Evolutionary conservation across 1,140 invertebrate species (phyloP).

Genomic region (Conus betulinus): DNA sequence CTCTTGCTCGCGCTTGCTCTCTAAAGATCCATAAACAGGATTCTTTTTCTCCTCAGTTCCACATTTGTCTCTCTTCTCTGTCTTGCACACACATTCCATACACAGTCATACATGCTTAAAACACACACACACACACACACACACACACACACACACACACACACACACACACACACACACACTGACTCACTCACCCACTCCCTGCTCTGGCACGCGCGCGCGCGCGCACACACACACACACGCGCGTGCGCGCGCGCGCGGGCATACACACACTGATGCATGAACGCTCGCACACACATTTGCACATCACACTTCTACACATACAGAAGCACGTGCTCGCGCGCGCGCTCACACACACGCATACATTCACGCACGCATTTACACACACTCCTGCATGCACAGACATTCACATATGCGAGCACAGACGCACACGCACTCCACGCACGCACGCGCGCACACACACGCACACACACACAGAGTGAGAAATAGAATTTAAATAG

Average conservation of each 20-base stretch:
- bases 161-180: conserved; percentile 13
- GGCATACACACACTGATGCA: not conserved
- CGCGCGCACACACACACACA: not conserved
- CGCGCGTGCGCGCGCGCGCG: not conserved
- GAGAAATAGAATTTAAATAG: too few relatives aligned
- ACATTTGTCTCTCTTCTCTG: too few relatives aligned
- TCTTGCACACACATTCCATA: too few relatives aligned
- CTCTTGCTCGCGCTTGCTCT: too few relatives aligned
- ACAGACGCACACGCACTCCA: not conserved
- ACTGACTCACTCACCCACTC: not conserved
- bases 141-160: conserved; percentile 20
- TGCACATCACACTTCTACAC: too few relatives aligned
- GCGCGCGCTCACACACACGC: conserved; percentile 9
- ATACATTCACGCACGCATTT: not conserved
- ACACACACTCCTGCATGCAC: not conserved
- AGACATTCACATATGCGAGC: not conserved
- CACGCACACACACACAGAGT: not conserved
- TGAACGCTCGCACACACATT: not conserved
- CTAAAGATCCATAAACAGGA: too few relatives aligned
- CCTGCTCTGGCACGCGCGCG: too few relatives aligned
- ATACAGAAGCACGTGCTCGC: not conserved
- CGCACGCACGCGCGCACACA: not conserved
- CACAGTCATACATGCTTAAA: not conserved
- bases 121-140: conserved; percentile 24
- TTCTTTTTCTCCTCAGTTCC: too few relatives aligned